phyloP scores from a whole-genome alignment of 2,797 vertebrate genomes.

The Rhadinocentrus ornatus region DNA sequence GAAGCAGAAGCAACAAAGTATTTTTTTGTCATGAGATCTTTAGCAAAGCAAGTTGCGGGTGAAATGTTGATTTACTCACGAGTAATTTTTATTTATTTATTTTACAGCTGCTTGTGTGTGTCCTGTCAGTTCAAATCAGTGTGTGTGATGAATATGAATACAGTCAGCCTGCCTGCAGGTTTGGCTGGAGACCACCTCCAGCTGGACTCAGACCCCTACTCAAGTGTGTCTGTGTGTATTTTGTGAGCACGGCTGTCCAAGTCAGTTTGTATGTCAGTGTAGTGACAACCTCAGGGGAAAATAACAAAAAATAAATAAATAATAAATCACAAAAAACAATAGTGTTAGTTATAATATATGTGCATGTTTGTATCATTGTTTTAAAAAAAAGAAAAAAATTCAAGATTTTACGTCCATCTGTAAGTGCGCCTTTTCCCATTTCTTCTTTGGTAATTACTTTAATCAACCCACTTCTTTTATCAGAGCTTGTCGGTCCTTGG shows the following conservation, averaged over 20 bases:
- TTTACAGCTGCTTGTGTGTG: conserved; percentile 20
- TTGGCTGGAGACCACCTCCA: conserved; percentile 76
- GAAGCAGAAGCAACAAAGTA: conserved; percentile 22
- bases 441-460: conserved; percentile 17
- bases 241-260: conserved; percentile 38
- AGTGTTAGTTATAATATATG: not conserved
- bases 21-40: conserved; percentile 39
- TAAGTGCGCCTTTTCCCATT: conserved; percentile 1
- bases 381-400: not conserved
- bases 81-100: conserved; percentile 28
- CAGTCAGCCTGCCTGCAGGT: conserved; percentile 71
- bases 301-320: conserved; percentile 15
- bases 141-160: conserved; percentile 73
- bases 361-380: not conserved
- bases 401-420: not conserved
- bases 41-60: conserved; percentile 56
- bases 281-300: conserved; percentile 57
- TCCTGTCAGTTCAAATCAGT: conserved; percentile 69
- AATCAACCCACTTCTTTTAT: conserved; percentile 27
- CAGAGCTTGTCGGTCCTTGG: conserved; percentile 4
- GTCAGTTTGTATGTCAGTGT: conserved; percentile 64
- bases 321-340: not conserved
- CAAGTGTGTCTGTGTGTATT: conserved; percentile 66
- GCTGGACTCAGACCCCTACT: conserved; percentile 73
- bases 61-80: conserved; percentile 68